These are phyloP conservation scores for Nothocercus julius DNA, from an alignment of 2,113 vertebrate genomes.

Conservation along the genomic window DNA sequence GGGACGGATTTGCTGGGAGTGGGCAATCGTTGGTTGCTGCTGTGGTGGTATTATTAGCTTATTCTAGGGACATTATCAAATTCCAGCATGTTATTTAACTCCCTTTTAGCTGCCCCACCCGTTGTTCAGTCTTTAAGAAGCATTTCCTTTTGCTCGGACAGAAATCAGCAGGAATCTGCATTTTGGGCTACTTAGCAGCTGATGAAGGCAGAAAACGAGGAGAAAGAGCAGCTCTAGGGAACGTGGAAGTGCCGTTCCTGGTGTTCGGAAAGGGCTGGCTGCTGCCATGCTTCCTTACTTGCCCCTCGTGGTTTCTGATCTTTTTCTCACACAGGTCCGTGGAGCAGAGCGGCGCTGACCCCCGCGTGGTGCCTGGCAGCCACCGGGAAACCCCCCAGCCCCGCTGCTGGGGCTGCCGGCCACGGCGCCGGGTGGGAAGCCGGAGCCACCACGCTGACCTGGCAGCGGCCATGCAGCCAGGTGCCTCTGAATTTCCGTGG, in stretches of 20 bases:
- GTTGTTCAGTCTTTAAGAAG: not conserved
- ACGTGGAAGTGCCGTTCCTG: not conserved
- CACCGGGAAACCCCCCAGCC: not conserved
- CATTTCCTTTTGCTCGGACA: not conserved
- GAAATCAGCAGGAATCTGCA: not conserved
- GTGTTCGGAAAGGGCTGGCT: not conserved
- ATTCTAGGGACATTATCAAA: not conserved
- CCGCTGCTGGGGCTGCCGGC: too few relatives aligned
- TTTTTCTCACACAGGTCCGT: constrained; percentile 56
- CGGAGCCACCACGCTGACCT: not conserved
- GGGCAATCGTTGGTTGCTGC: not conserved
- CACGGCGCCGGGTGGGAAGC: not conserved
- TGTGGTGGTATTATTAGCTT: not conserved
- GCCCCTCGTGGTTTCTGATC: not conserved
- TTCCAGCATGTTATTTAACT: not conserved
- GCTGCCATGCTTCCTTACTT: not conserved
- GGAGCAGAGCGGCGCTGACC: constrained; percentile 64
- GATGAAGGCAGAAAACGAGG: not conserved
- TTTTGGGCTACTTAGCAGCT: not conserved
- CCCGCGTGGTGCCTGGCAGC: constrained; percentile 63
- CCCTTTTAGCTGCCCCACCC: constrained; percentile 12
- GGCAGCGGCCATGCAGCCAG: not conserved
- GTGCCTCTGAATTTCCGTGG: not conserved
- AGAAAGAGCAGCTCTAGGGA: not conserved
- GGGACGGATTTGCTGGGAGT: not conserved